Evolutionary conservation across 2,888 invertebrate genomes (phyloP).

Genomic region (Tetragonula carbonaria): DNA sequence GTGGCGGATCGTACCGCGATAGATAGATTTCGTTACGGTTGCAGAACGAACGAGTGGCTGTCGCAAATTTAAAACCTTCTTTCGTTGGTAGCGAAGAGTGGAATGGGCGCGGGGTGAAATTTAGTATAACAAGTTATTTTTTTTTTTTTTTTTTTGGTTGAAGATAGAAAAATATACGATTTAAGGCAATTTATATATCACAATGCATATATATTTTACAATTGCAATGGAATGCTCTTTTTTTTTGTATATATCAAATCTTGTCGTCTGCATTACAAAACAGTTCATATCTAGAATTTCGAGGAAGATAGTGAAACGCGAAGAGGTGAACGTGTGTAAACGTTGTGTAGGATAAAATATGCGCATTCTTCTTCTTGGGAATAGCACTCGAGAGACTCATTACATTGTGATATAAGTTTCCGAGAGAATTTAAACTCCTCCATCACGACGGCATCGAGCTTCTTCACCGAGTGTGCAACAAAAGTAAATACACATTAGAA

Average conservation of each 20-base stretch:
- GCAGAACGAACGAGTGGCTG: neutral
- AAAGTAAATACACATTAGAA: neutral
- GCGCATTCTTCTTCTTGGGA: neutral
- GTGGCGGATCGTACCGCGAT: neutral
- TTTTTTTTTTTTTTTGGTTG: no score
- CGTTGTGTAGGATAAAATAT: neutral
- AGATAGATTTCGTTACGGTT: neutral
- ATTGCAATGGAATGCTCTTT: neutral
- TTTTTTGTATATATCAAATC: neutral
- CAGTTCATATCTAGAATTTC: neutral
- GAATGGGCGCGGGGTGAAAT: neutral
- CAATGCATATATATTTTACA: no score
- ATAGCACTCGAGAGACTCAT: neutral
- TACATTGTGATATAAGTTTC: constrained; percentile 2
- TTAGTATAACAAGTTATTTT: neutral
- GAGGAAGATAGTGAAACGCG: neutral
- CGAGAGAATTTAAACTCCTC: neutral
- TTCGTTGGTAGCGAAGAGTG: neutral
- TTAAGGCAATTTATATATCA: no score
- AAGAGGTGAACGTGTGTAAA: neutral
- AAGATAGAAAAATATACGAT: no score
- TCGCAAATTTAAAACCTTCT: neutral
- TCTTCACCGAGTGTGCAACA: neutral
- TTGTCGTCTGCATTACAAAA: neutral
- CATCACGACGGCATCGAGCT: neutral